These are phyloP conservation scores for Perodicticus potto DNA, from an alignment of 2,797 vertebrate species.

Conservation along the genomic window DNA sequence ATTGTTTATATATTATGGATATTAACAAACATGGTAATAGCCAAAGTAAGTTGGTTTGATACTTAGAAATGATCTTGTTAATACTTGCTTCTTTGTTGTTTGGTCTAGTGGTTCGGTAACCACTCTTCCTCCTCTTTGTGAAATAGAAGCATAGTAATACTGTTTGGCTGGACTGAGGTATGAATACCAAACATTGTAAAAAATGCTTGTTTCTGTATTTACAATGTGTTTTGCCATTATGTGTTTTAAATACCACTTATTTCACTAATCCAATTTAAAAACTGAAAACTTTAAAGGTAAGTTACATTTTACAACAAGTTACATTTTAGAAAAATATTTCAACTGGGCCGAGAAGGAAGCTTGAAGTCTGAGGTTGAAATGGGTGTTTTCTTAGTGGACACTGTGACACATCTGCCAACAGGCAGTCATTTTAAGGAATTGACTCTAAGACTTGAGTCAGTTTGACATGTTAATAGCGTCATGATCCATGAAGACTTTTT, in stretches of 20 bases:
- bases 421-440: background rate
- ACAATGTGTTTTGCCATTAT: background rate
- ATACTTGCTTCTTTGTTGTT: background rate
- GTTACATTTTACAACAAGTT: background rate
- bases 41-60: background rate
- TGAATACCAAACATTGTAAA: background rate
- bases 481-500: background rate
- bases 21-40: background rate
- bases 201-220: background rate
- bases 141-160: background rate
- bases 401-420: background rate
- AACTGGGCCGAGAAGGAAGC: background rate
- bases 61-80: slow-evolving; percentile 25
- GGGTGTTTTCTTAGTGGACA: background rate
- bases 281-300: background rate
- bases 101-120: background rate
- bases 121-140: slow-evolving; percentile 1
- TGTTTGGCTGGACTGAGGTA: background rate
- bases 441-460: background rate
- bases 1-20: background rate
- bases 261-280: background rate
- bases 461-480: background rate
- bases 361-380: slow-evolving; percentile 1
- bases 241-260: slow-evolving; percentile 22
- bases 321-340: slow-evolving; percentile 19